phyloP scores from a whole-genome alignment of 2,888 invertebrate genomes.

The Ashinkailepas kermadecensis region DNA sequence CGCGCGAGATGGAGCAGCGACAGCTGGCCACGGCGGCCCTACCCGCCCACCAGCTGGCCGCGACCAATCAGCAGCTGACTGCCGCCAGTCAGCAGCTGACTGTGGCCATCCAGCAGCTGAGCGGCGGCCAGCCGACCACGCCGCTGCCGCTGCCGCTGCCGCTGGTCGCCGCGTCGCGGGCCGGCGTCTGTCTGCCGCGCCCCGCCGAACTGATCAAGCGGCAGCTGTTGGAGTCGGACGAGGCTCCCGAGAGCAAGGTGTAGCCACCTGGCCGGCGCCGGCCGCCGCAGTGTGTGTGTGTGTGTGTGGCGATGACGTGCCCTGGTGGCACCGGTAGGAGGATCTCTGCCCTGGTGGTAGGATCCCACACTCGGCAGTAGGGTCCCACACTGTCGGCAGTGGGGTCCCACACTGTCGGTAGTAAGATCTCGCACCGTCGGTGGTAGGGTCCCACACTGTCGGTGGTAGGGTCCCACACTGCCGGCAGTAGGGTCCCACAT shows the following conservation, averaged over 20 bases:
- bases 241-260: constrained; percentile 18
- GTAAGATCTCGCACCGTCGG: no score
- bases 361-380: no score
- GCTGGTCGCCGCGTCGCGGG: background rate
- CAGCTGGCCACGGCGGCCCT: constrained; percentile 26
- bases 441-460: no score
- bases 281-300: background rate
- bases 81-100: constrained; percentile 21
- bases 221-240: constrained; percentile 11
- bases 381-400: no score
- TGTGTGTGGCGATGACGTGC: background rate
- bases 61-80: constrained; percentile 21
- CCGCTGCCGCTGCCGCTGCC: no score
- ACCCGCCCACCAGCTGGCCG: constrained; percentile 28
- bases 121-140: background rate
- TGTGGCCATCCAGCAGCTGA: constrained; percentile 23
- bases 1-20: constrained; percentile 10
- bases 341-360: no score
- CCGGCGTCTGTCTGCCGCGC: background rate
- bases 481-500: no score
- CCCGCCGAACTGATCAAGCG: background rate
- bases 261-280: background rate
- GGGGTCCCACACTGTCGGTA: no score
- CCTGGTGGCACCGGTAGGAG: no score
- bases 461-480: no score